A percentile compares a stretch with the other conserved stretches of the same genome.
phyloP scores from a whole-genome alignment of 1,140 invertebrate species.

The Caenorhabditis remanei region DNA sequence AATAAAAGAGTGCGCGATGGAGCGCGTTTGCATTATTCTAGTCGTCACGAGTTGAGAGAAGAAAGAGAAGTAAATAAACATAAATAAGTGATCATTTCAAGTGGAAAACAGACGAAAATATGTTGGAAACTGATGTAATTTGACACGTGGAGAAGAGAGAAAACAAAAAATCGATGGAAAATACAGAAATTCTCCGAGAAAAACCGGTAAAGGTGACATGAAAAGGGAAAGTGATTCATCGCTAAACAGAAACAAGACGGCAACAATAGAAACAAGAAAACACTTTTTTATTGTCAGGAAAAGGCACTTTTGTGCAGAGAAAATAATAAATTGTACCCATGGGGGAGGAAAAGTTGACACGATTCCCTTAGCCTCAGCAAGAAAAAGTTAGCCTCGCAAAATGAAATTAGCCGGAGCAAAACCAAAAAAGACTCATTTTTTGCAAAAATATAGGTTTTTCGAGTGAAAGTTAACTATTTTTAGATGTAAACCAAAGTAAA shows the following conservation, averaged over 20 bases:
- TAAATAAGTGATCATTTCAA: too few relatives aligned
- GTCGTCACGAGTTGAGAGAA: conserved; percentile 10
- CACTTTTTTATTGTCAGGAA: background rate
- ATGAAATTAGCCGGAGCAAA: too few relatives aligned
- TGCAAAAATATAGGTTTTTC: too few relatives aligned
- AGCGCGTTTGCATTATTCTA: background rate
- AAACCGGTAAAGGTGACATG: too few relatives aligned
- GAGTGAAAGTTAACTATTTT: too few relatives aligned
- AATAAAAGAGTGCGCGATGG: background rate
- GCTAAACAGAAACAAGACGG: background rate
- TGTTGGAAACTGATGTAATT: background rate
- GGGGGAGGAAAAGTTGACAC: background rate
- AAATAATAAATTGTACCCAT: background rate
- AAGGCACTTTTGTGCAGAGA: background rate
- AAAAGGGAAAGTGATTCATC: too few relatives aligned
- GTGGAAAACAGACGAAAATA: background rate
- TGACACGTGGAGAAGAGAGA: too few relatives aligned
- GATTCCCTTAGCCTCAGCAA: background rate
- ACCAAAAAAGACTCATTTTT: too few relatives aligned
- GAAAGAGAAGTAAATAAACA: background rate
- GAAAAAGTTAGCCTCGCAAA: too few relatives aligned
- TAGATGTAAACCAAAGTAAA: too few relatives aligned
- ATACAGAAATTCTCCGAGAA: too few relatives aligned
- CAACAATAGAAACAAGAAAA: background rate
- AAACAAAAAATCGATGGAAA: too few relatives aligned